Conservation (phyloP, 2,113 vertebrate species). For the Reinhardtius hippoglossoides region DNA sequence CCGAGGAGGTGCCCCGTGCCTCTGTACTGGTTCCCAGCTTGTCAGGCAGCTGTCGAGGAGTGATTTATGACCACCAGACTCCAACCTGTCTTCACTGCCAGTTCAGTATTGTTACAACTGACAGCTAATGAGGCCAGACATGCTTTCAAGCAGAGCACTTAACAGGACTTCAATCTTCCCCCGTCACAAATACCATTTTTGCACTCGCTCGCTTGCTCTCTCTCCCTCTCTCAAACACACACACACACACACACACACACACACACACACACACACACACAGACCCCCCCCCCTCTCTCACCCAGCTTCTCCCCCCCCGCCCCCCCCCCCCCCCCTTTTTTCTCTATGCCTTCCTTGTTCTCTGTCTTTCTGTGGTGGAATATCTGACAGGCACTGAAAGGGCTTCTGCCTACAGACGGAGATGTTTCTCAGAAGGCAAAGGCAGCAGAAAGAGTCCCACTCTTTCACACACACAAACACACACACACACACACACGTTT, state of each 20-base stretch:
- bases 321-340: constrained; percentile 42
- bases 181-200: constrained; percentile 74
- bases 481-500: not conserved
- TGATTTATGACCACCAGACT: constrained; percentile 97
- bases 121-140: constrained; percentile 96
- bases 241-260: constrained; percentile 35
- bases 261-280: not conserved
- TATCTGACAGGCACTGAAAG: constrained; percentile 69
- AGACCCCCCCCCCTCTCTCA: not conserved
- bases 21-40: constrained; percentile 88
- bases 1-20: constrained; percentile 72
- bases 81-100: constrained; percentile 93
- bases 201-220: constrained; percentile 42
- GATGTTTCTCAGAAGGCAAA: constrained; percentile 54
- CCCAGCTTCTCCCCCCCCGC: constrained; percentile 13
- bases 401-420: constrained; percentile 47
- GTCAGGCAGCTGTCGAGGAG: constrained; percentile 88
- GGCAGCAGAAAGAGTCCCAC: constrained; percentile 28
- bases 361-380: constrained; percentile 61
- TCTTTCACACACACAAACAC: constrained; percentile 1
- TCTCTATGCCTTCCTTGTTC: constrained; percentile 69
- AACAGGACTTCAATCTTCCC: constrained; percentile 81
- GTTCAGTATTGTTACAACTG: constrained; percentile 94
- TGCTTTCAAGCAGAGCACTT: constrained; percentile 88
- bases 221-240: constrained; percentile 28